Evolutionary conservation across 1,140 invertebrate species (phyloP), one percentile per base, ranked within the genome.

Genomic region (Amyelois transitella): DNA sequence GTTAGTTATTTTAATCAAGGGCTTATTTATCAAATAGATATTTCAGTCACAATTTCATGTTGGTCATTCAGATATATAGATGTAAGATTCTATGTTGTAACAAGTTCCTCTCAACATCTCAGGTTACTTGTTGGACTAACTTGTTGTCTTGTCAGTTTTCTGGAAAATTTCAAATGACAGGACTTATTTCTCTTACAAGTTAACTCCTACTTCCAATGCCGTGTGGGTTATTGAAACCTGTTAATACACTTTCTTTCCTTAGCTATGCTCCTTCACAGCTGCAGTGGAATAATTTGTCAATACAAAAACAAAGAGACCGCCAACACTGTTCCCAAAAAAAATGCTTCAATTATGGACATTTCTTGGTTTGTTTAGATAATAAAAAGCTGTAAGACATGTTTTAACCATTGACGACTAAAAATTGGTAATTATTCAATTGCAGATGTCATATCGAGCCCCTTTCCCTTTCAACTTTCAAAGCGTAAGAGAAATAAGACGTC

Each of bases 351-450:
- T 73, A 55, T 48, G 72, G 69, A 71, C 58, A 68, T 62, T 72
- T 38, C 66, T 71, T 77, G 77, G 74, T 87, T 86, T 81, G 72
- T 71, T 71, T 73, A 71, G 64, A 75, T 28, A 49, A 65, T 51
- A 53, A 59, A 79, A 75, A 75, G 81, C 79, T 86, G 84, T 75
- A 79, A 85, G 81, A 86, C 75, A 80, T 88, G 85, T 88, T 88
- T 88, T 88, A 88, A 88, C 85, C 85, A 88, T 88, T 86, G 85
- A 79, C 67, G 77, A 83, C 80, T 73, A 72, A 80, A 38, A 77
- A 82, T 76, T 53, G 69, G 73, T 78, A 81, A 86, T 83, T 85
- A 84, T 86, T 87, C 76, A 77, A 77, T 88, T 85, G 78, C 85
- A 88, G 77, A 85, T 80, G 76, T 81, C 57, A 53, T 48, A 51